Base-by-base conservation (phyloP, 2,888 invertebrate species). In the Eupithecia exiguata region DNA sequence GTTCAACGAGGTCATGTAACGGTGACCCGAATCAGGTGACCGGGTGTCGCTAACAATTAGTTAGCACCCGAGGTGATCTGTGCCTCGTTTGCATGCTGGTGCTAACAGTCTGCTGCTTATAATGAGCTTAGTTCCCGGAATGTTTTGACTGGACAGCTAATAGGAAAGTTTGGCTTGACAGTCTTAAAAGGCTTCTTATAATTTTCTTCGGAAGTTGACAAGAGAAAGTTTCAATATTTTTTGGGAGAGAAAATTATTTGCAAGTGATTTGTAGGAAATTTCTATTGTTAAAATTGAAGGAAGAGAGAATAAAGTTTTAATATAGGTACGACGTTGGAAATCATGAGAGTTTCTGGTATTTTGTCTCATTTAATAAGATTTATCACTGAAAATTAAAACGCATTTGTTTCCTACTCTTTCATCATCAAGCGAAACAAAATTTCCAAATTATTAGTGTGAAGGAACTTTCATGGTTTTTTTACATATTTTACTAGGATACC, bases 41-140 rank as follows among this genome's bases (percentile, higher is more conserved):
- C 68, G 71, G 61, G 77, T 78, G 76, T 82, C 69, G 76, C 74
- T 75, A 79, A 81, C 77, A 79, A 82, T 78, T 80, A 83, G 81
- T 78, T 80, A 83, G 81, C 83, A 84, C 85, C 86, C 87, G 84
- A 80, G 77, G 80, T 82, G 35, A 80, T 80, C 80, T 78, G 74
- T 73, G 72, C 68, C 77, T 77, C 61, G 77, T 84, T 87, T 77
- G 77, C 88, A 82, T 68, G 76, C 49, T 49, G 76, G 77, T 86
- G 89, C 83, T 77, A 89, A 89, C 83, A 38, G 69, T 43, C 67
- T 75, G 61, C 61, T 73, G 74, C 70, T 49, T 74, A 74, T 79
- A 78, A 77, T 79, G 74, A 80, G 68, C 74, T 72, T 74, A 75
- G 63, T 79, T 77, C 71, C 74, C 30, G 72, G 74, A 75, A 76